Evolutionary conservation across 2,888 invertebrate genomes (phyloP), one percentile per base, ranked within the genome.

Genomic region (Leptura quadrifasciata): DNA sequence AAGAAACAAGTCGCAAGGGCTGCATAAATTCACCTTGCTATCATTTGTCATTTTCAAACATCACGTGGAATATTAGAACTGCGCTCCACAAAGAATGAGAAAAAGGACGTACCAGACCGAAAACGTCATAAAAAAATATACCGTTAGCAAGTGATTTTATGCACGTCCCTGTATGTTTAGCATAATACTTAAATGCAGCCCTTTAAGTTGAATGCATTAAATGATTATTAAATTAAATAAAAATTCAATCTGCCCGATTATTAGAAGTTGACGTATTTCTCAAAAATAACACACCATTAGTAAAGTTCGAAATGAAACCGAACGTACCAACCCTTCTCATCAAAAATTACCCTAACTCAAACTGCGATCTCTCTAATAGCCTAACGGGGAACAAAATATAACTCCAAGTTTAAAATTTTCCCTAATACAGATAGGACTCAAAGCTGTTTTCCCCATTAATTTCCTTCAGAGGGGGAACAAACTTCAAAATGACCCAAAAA

Each of bases 381-480:
- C 55, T 77, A 78, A 60, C 61, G 80, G 52, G 65, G 52, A 71
- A 61, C 58, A 75, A 83, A 84, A 85, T 83, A 83, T 83, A 83
- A 83, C 81, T 83, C 79, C 76, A 84, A 85, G 83, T 86, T 86
- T 85, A 84, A 87, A 86, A 85, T 86, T 86, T 85, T 85, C 84
- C 85, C 83, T 82, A 77, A 78, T 76, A 77, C 76, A 21, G 58
- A 81, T 78, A 78, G 79, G 76, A 78, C 84, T 85, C 84, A 81
- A 83, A 85, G 84, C 84, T 84, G 83, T 86, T 84, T 86, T 86
- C 85, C 84, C 85, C 86, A 87, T 87, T 87, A 87, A 87, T 87
- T 87, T 87, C 84, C 84, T 85, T 83, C 77, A 76, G 80, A 80
- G 83, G 83, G 84, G 84, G 84, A 85, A 84, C 82, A 84, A 84